phyloP scores from a whole-genome alignment of 2,113 vertebrate genomes.

The Lycaon pictus region DNA sequence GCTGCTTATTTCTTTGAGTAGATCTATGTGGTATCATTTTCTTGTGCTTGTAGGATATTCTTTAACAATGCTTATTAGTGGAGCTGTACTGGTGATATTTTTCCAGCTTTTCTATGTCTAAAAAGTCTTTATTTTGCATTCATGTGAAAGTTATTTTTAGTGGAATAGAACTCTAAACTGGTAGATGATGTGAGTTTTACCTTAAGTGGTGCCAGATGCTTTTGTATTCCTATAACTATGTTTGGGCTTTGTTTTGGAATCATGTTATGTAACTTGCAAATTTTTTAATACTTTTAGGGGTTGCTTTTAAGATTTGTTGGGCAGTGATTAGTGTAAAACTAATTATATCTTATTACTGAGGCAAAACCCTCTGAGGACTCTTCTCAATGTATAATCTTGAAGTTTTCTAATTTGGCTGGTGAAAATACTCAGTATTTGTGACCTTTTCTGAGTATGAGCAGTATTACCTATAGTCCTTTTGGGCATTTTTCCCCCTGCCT shows the following conservation, averaged over 20 bases:
- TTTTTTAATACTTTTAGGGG: neutral
- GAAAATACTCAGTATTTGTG: neutral
- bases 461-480: neutral
- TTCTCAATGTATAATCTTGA: neutral
- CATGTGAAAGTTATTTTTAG: neutral
- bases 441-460: neutral
- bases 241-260: neutral
- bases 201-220: neutral
- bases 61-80: neutral
- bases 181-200: neutral
- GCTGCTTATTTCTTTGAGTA: neutral
- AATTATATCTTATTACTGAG: neutral
- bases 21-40: neutral
- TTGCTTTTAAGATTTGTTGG: neutral
- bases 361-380: neutral
- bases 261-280: neutral
- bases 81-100: neutral
- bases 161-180: neutral
- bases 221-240: neutral
- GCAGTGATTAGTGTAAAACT: neutral
- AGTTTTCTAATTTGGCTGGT: neutral
- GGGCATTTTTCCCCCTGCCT: neutral
- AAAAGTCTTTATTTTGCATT: neutral
- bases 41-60: neutral
- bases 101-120: neutral